Conservation (phyloP, 30 jellyfish, hydroid and myxozoan species). For the Rhopilema esculentum region DNA sequence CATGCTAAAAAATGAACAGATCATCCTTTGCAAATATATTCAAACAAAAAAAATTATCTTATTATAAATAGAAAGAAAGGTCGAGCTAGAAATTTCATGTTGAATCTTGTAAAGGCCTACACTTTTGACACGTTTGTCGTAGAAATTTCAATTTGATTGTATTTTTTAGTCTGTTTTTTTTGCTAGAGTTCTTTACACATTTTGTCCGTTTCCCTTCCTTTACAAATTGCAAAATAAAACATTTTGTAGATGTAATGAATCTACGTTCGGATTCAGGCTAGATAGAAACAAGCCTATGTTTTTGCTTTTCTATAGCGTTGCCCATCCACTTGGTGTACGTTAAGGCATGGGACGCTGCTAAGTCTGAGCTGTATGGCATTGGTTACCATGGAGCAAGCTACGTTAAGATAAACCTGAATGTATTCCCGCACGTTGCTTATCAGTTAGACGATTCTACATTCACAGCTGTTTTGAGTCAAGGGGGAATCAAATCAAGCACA, state of each 20-base stretch:
- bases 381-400: background rate
- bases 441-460: slow-evolving; percentile 6
- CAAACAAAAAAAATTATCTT: background rate
- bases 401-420: background rate
- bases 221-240: no score
- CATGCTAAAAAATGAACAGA: background rate
- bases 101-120: no score
- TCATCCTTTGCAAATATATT: background rate
- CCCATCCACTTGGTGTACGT: slow-evolving; percentile 18
- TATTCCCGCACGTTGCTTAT: slow-evolving; percentile 9
- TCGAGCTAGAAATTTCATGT: no score
- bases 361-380: slow-evolving; percentile 1
- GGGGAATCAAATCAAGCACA: slow-evolving; percentile 6
- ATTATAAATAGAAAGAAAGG: no score
- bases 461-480: background rate
- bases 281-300: background rate
- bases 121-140: no score
- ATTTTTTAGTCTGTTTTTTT: no score
- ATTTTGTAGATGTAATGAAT: no score
- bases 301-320: slow-evolving; percentile 7
- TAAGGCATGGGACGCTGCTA: slow-evolving; percentile 14
- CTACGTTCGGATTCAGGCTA: no score
- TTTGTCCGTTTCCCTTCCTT: no score
- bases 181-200: background rate
- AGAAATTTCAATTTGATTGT: no score